phyloP scores from a whole-genome alignment of 2,113 vertebrate genomes.

The Leucoraja erinaceus region DNA sequence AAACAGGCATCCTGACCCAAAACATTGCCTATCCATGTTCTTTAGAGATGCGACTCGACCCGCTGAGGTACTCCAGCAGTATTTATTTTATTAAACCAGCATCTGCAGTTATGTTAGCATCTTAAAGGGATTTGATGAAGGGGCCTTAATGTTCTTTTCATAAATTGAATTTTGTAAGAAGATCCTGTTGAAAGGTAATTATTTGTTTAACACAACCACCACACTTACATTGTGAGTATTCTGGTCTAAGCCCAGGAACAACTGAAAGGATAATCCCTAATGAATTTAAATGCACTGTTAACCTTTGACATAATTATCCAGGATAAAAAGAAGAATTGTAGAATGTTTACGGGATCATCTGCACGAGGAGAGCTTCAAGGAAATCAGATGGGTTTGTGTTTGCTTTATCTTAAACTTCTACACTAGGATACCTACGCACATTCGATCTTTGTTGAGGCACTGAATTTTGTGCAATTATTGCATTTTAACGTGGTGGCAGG shows the following conservation, averaged over 20 bases:
- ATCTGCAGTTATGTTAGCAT: not conserved
- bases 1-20: no score
- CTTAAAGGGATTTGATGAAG: not conserved
- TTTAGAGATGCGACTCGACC: no score
- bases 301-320: not conserved
- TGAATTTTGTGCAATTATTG: not conserved
- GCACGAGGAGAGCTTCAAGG: not conserved
- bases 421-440: not conserved
- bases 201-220: not conserved
- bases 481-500: not conserved
- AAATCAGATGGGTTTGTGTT: not conserved
- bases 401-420: not conserved
- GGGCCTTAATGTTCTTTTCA: not conserved
- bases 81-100: no score
- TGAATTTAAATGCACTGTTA: not conserved
- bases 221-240: no score
- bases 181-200: not conserved
- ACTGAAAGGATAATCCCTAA: not conserved
- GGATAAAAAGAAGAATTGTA: conserved; percentile 34
- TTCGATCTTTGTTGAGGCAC: not conserved
- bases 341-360: not conserved
- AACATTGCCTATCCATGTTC: no score
- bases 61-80: no score
- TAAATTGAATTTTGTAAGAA: not conserved
- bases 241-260: not conserved